A percentile compares a stretch with the other conserved stretches of the same genome.
phyloP scores from a whole-genome alignment of 37 sponge, comb jelly and placozoan genomes.

The Corticium candelabrum region DNA sequence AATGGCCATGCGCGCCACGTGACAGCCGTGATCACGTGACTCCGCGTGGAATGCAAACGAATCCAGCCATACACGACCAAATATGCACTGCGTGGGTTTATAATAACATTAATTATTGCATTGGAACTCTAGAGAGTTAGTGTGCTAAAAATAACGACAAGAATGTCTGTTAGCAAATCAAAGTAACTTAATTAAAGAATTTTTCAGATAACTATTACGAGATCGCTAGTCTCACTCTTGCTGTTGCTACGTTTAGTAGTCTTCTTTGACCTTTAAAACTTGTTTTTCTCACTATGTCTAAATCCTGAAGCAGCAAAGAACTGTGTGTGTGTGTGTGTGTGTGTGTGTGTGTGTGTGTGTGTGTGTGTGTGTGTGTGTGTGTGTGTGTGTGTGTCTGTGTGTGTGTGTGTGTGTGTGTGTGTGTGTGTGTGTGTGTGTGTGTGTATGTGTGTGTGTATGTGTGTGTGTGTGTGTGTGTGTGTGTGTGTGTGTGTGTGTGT shows the following conservation, averaged over 20 bases:
- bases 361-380: slow-evolving; percentile 13
- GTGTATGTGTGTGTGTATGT: slow-evolving; percentile 25
- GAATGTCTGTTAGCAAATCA: too few relatives aligned
- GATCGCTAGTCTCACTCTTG: slow-evolving; percentile 61
- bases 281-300: slow-evolving; percentile 46
- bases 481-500: not conserved
- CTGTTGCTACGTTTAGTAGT: slow-evolving; percentile 46
- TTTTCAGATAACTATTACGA: not conserved
- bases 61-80: too few relatives aligned
- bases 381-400: slow-evolving; percentile 2
- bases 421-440: too few relatives aligned
- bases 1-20: too few relatives aligned
- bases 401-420: slow-evolving; percentile 5
- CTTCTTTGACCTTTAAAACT: slow-evolving; percentile 27
- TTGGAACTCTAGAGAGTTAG: too few relatives aligned
- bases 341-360: slow-evolving; percentile 3
- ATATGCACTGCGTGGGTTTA: too few relatives aligned
- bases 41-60: too few relatives aligned
- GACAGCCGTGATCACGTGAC: too few relatives aligned
- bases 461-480: not conserved
- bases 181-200: too few relatives aligned
- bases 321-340: slow-evolving; percentile 5
- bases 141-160: too few relatives aligned
- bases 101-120: too few relatives aligned
- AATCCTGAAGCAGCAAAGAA: slow-evolving; percentile 24